Evolutionary conservation across 2,888 invertebrate genomes (phyloP).

Genomic region (Bedellia somnulentella): DNA sequence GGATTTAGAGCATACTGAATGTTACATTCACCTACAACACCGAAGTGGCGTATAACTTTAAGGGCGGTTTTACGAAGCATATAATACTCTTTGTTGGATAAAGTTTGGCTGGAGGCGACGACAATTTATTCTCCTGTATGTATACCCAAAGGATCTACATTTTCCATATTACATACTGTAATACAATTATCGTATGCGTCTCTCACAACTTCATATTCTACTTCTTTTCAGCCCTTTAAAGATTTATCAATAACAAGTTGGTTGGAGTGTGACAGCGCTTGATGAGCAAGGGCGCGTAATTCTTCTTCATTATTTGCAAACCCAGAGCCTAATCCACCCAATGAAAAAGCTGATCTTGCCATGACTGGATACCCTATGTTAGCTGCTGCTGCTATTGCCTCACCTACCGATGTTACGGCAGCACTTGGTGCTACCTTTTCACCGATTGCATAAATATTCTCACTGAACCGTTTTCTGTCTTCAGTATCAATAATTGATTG

Average conservation of each 20-base stretch:
- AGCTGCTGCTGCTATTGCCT: constrained; percentile 86
- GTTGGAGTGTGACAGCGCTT: constrained; percentile 83
- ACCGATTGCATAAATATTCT: constrained; percentile 84
- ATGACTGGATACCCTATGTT: constrained; percentile 94
- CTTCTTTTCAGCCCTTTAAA: constrained; percentile 98
- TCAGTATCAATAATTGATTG: constrained; percentile 95
- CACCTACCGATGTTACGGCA: constrained; percentile 86
- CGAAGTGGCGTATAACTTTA: constrained; percentile 93
- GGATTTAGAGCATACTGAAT: constrained; percentile 98
- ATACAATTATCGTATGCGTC: constrained; percentile 99
- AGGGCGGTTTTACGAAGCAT: constrained; percentile 92
- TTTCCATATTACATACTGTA: constrained; percentile 99
- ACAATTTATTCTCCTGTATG: constrained; percentile 99
- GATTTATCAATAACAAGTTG: constrained; percentile 97
- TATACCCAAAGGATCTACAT: constrained; percentile 97
- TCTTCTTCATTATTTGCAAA: constrained; percentile 92
- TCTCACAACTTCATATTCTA: constrained; percentile 98
- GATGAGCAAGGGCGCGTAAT: constrained; percentile 74
- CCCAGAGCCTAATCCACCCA: constrained; percentile 98
- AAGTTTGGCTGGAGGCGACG: constrained; percentile 97
- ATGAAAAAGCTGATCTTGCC: constrained; percentile 93
- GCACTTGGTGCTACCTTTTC: constrained; percentile 95
- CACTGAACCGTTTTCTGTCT: constrained; percentile 93
- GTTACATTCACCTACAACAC: constrained; percentile 98
- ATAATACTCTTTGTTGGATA: constrained; percentile 95